These are phyloP conservation scores for Orcinus orca DNA, from an alignment of 2,113 vertebrate genomes.

Conservation along the genomic window DNA sequence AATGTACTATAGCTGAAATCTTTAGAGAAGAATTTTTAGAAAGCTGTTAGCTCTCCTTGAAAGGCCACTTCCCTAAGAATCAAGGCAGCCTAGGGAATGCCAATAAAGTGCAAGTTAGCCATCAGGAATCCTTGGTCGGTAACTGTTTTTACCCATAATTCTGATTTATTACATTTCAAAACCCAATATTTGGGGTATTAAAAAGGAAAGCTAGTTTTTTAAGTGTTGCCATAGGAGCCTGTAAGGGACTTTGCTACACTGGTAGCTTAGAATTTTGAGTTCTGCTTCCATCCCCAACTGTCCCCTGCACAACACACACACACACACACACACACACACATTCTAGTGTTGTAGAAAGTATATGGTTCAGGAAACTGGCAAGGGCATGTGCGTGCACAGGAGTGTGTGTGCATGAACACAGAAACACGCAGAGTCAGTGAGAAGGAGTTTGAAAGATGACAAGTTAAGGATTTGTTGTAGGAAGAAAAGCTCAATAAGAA, in stretches of 20 bases:
- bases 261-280: not conserved
- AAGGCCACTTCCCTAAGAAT: not conserved
- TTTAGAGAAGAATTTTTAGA: not conserved
- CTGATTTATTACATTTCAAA: not conserved
- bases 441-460: not conserved
- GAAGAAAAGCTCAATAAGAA: not conserved
- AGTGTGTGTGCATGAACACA: not conserved
- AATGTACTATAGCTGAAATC: not conserved
- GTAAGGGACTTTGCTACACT: not conserved
- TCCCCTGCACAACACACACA: no score
- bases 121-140: not conserved
- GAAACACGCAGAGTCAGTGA: not conserved
- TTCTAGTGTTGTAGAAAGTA: not conserved
- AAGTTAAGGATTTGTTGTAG: not conserved
- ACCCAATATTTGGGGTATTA: not conserved
- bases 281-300: not conserved
- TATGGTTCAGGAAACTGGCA: not conserved
- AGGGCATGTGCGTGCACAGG: not conserved
- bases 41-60: not conserved
- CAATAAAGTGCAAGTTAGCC: not conserved
- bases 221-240: not conserved
- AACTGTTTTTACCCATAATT: not conserved
- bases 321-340: not conserved
- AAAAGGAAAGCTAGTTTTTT: not conserved
- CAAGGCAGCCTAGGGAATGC: not conserved